A percentile compares a stretch with the other conserved stretches of the same genome.
phyloP scores from a whole-genome alignment of 2,797 vertebrate species.

The Tympanoctomys barrerae region DNA sequence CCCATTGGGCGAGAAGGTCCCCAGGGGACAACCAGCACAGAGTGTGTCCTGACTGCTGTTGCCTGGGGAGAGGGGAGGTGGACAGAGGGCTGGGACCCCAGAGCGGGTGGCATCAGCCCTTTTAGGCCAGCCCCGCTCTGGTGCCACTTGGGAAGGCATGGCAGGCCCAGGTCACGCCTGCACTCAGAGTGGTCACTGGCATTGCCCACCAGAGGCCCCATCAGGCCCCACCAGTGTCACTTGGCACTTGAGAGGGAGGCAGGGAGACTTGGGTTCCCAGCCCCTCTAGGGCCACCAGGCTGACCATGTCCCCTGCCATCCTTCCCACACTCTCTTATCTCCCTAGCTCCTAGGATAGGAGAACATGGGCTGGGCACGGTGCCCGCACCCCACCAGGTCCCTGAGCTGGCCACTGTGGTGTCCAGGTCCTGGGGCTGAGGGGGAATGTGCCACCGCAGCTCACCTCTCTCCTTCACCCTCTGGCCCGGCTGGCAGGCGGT shows the following conservation, averaged over 20 bases:
- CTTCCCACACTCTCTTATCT: too few species aligned
- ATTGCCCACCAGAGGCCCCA: too few species aligned
- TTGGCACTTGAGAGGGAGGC: not conserved
- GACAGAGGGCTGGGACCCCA: not conserved
- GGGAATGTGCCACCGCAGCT: not conserved
- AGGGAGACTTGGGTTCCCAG: not conserved
- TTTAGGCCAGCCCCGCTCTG: too few species aligned
- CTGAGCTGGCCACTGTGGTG: not conserved
- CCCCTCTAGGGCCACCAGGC: not conserved
- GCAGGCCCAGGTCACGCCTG: not conserved
- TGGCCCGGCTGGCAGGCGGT: constrained; percentile 50
- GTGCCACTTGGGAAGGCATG: not conserved
- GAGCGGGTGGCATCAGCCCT: not conserved
- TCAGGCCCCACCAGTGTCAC: not conserved
- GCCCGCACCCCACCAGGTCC: not conserved
- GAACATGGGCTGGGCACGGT: not conserved
- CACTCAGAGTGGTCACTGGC: not conserved
- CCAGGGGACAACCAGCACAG: constrained; percentile 67
- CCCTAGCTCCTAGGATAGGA: not conserved
- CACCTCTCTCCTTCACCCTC: constrained; percentile 40
- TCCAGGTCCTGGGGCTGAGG: not conserved
- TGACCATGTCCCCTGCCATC: too few species aligned
- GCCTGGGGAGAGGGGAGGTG: not conserved
- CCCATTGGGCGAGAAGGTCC: constrained; percentile 54
- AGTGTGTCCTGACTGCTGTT: not conserved